Conservation (phyloP, 1,140 invertebrate genomes). For the Aphelinus atriplicis region DNA sequence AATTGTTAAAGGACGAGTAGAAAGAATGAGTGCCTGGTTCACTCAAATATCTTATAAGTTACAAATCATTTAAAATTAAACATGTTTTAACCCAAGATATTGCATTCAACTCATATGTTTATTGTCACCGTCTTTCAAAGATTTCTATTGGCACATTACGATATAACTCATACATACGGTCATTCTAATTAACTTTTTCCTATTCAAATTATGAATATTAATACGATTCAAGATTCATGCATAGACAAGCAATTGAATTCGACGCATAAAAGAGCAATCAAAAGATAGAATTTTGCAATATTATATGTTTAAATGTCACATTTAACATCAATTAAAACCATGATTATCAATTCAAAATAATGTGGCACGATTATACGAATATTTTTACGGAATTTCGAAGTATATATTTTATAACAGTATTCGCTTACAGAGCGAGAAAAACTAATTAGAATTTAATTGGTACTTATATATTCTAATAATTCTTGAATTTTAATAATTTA, state of each 20-base stretch:
- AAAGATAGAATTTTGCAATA: too few relatives aligned
- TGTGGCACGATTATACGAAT: too few relatives aligned
- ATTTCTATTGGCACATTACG: neutral
- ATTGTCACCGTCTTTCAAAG: neutral
- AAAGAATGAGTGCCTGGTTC: conserved; percentile 1
- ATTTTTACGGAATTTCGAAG: too few relatives aligned
- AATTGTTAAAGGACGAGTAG: conserved; percentile 14
- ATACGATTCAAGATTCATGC: neutral
- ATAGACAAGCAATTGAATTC: neutral
- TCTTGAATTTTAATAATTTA: too few relatives aligned
- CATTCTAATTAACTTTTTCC: neutral
- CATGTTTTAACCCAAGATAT: neutral
- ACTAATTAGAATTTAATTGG: too few relatives aligned
- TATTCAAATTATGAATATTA: conserved; percentile 1
- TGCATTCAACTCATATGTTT: neutral
- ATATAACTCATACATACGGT: neutral
- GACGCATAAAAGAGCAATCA: too few relatives aligned
- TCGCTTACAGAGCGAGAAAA: too few relatives aligned
- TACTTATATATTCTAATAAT: too few relatives aligned
- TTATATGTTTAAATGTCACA: too few relatives aligned
- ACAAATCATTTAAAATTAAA: neutral
- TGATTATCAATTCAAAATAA: too few relatives aligned
- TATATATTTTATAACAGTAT: too few relatives aligned
- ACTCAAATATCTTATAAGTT: conserved; percentile 15
- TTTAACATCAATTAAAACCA: too few relatives aligned